Evolutionary conservation across 2,888 invertebrate genomes (phyloP).

Genomic region (Pilophorus perplexus): DNA sequence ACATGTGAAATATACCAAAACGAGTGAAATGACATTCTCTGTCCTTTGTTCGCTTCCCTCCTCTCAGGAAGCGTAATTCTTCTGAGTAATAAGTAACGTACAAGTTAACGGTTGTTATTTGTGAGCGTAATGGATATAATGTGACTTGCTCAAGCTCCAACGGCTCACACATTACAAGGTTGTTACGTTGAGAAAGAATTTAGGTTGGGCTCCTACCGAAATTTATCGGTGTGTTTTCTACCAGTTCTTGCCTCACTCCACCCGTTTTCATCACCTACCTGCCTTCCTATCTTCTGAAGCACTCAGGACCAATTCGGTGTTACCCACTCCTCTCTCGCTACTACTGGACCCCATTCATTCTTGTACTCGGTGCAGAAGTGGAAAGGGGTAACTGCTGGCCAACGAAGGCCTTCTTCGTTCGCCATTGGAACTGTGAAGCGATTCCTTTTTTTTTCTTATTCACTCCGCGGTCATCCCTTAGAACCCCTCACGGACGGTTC

Average conservation of each 20-base stretch:
- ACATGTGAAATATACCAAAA: no score
- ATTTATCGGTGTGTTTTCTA: constrained; percentile 12
- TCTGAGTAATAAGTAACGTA: no score
- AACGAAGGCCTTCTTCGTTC: background rate
- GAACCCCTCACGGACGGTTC: background rate
- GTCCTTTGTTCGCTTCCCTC: no score
- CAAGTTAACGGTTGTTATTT: no score
- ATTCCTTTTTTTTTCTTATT: constrained; percentile 1
- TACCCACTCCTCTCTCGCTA: constrained; percentile 5
- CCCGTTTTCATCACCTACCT: background rate
- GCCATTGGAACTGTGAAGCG: background rate
- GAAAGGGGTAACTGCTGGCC: constrained; percentile 2
- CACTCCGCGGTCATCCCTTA: background rate
- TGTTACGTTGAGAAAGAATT: constrained; percentile 9
- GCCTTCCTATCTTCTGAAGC: background rate
- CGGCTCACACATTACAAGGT: background rate
- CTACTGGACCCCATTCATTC: constrained; percentile 3
- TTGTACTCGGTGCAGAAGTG: background rate
- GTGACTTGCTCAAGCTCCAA: background rate
- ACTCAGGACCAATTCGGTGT: background rate
- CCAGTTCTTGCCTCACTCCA: background rate
- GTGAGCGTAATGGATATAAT: no score
- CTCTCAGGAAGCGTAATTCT: no score
- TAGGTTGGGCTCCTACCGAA: background rate
- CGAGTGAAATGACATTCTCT: no score